A percentile compares a stretch with the other conserved stretches of the same genome.
phyloP scores from a whole-genome alignment of 2,113 vertebrate genomes.

The Eolophus roseicapilla region DNA sequence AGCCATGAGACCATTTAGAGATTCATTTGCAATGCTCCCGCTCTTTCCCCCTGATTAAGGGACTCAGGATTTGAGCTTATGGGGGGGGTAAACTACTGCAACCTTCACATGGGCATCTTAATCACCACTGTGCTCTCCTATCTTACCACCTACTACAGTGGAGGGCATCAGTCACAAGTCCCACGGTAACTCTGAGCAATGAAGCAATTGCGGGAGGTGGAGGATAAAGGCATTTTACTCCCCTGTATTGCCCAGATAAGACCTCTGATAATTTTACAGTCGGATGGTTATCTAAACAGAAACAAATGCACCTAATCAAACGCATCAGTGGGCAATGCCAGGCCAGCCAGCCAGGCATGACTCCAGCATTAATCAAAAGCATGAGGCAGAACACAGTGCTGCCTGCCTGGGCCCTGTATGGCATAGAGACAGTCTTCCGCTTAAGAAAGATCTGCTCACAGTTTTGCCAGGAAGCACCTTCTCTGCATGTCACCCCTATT shows the following conservation, averaged over 20 bases:
- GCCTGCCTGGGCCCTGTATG: background rate
- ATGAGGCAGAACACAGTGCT: background rate
- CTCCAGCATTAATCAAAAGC: background rate
- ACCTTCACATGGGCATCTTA: background rate
- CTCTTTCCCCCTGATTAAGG: background rate
- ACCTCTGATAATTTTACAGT: background rate
- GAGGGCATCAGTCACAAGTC: background rate
- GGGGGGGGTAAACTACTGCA: background rate
- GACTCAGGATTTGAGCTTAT: background rate
- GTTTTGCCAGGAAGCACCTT: background rate
- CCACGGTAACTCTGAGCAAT: background rate
- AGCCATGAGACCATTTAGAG: background rate
- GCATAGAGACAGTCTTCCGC: background rate
- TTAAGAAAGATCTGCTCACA: background rate
- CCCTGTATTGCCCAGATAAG: background rate
- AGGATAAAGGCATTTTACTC: background rate
- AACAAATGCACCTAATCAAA: slow-evolving; percentile 30
- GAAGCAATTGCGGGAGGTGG: background rate
- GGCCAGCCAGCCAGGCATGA: background rate
- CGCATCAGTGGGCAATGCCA: background rate
- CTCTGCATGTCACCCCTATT: background rate
- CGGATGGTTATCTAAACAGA: background rate
- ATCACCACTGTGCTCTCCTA: background rate
- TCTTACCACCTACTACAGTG: background rate
- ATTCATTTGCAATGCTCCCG: background rate